Conservation (phyloP, 2,113 vertebrate genomes). For the Procapra przewalskii region DNA sequence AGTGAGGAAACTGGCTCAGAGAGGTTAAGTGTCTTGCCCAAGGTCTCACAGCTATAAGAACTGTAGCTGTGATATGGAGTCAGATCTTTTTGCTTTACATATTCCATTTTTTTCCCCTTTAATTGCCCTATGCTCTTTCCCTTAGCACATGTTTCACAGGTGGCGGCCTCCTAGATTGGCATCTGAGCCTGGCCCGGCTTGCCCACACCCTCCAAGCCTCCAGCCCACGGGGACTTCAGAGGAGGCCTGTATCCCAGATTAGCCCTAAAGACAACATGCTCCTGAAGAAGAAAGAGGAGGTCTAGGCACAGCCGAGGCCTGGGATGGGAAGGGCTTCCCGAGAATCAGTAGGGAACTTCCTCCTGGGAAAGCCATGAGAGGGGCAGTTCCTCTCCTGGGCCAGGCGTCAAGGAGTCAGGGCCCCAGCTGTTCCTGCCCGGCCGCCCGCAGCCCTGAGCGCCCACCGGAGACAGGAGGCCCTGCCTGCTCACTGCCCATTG, state of each 20-base stretch:
- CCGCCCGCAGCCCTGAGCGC: slow-evolving; percentile 19
- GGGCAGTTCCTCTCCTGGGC: slow-evolving; percentile 69
- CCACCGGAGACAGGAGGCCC: slow-evolving; percentile 71
- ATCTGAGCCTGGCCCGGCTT: slow-evolving; percentile 17
- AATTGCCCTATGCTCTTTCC: neutral
- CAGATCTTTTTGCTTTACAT: neutral
- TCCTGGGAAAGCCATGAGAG: slow-evolving; percentile 64
- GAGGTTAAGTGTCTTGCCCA: neutral
- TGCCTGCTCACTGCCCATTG: slow-evolving; percentile 69
- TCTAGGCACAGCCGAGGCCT: slow-evolving; percentile 51
- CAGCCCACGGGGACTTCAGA: slow-evolving; percentile 54
- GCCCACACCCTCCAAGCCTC: slow-evolving; percentile 18
- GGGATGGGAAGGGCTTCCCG: slow-evolving; percentile 72
- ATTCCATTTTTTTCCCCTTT: neutral
- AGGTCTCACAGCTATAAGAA: neutral
- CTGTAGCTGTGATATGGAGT: neutral
- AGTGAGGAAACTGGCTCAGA: neutral
- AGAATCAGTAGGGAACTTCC: slow-evolving; percentile 72
- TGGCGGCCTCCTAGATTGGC: neutral
- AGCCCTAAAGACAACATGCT: slow-evolving; percentile 72
- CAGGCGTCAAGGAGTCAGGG: slow-evolving; percentile 49
- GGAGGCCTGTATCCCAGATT: slow-evolving; percentile 61
- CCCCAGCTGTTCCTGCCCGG: slow-evolving; percentile 71
- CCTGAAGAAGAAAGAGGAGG: slow-evolving; percentile 68
- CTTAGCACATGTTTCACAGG: neutral